Evolutionary conservation across 2,113 vertebrate genomes (phyloP), one percentile per base, ranked within the genome.

Genomic region (Apodemus sylvaticus): DNA sequence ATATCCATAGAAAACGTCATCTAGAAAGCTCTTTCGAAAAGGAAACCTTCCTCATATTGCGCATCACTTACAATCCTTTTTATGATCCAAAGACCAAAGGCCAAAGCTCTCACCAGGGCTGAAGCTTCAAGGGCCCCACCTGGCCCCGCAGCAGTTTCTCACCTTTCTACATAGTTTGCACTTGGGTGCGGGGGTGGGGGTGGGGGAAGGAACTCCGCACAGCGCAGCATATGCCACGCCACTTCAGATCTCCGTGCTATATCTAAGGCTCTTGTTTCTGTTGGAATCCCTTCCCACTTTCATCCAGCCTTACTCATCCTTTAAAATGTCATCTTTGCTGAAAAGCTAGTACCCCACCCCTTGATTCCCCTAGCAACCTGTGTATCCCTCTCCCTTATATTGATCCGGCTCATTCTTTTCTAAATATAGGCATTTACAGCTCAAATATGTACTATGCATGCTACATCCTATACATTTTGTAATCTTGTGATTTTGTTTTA

Each of bases 241-340:
- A n/a, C 22, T 55, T 71, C 62, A 36, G 3, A 20, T 26, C 81
- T 83, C 4, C 48, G 26, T 81, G 74, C 17, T 87, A 81, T 90
- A 48, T 45, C 11, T 87, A 60, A 94, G 82, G 53, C 17, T 60
- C n/a, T 76, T 83, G 60, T 42, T 78, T 77, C 68, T 70, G 76
- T 36, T 9, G 14, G 19, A 70, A 77, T 83, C 76, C 20, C 89
- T 92, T 77, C 77, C 76, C 42, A 91, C 36, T 66, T 88, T 91
- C 89, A 9, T 91, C 45, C 58, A 91, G 45, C 17, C 66, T 88
- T 76, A 42, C 62, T 86, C 62, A 87, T 76, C 76, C 88, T 68
- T 87, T 82, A 68, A 88, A 91, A 94, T 42, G 68, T 88, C 74
- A 51, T 81, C 89, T 76, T 87, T 81, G 70, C 42, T 93, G 55